Conservation (phyloP, 2,888 invertebrate species). For the Drosophila emarginata region DNA sequence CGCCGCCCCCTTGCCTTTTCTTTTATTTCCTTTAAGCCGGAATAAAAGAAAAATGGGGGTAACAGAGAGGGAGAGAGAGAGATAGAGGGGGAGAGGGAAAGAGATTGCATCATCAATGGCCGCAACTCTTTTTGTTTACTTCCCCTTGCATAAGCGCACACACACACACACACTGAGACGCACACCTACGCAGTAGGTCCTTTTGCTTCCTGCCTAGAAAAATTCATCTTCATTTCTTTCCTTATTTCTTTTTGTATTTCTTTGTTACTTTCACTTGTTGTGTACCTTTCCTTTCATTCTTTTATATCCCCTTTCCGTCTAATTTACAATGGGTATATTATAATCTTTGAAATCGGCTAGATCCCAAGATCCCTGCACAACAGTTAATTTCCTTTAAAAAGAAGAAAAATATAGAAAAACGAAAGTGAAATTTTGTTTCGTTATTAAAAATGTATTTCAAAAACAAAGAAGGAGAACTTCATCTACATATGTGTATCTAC, state of each 20-base stretch:
- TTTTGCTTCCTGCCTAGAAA: not conserved
- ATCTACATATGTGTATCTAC: no score
- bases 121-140: not conserved
- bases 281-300: not conserved
- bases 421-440: no score
- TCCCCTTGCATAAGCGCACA: not conserved
- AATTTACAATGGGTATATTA: no score
- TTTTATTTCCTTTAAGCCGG: not conserved
- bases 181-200: not conserved
- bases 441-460: no score
- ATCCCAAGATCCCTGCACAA: no score
- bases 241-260: not conserved
- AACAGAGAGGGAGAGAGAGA: not conserved
- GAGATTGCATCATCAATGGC: not conserved
- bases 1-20: not conserved
- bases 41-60: not conserved
- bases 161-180: no score
- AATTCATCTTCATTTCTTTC: not conserved
- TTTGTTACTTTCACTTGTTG: not conserved
- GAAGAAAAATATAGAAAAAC: no score
- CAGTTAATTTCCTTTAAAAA: no score
- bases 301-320: no score
- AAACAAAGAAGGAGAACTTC: no score
- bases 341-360: no score
- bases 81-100: constrained; percentile 7